Base-by-base conservation (phyloP, 1,140 invertebrate genomes). In the Pseudobourletiella spinata region DNA sequence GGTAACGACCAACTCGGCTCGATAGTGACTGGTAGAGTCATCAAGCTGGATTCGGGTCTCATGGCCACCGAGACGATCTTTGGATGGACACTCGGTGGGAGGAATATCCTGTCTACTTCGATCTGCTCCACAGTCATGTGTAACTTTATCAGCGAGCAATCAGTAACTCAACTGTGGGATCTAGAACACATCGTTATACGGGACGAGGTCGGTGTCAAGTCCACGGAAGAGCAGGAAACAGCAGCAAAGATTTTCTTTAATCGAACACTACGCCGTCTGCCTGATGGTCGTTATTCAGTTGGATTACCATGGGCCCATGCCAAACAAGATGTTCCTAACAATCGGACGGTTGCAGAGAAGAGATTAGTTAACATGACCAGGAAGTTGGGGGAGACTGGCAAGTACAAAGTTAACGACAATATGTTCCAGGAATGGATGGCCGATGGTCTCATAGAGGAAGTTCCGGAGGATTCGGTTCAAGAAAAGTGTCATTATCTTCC, bases 111-210 rank as follows among this genome's bases (percentile, higher is more conserved):
- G n/a, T n/a, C n/a, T n/a, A n/a, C n/a, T n/a, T n/a, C n/a, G n/a
- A n/a, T n/a, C n/a, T n/a, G n/a, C n/a, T n/a, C n/a, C n/a, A n/a
- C n/a, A n/a, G n/a, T n/a, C n/a, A n/a, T n/a, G n/a, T n/a, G n/a
- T n/a, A n/a, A n/a, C n/a, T n/a, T n/a, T n/a, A n/a, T n/a, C n/a
- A n/a, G n/a, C n/a, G n/a, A n/a, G n/a, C n/a, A n/a, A n/a, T n/a
- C n/a, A n/a, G n/a, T n/a, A n/a, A n/a, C n/a, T 11, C 69, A 76
- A 32, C 69, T 77, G 14, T 77, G 75, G 73, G 25, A 42, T 24
- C 57, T 76, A 29, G 75, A 76, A 46, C 62, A 68, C 30, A 39
- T 77, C 3, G 75, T 74, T 26, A 76, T 77, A 35, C 44, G 6
- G 11, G 73, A 77, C 61, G 73, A 73, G 0, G 57, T 61, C 16